A percentile compares a stretch with the other conserved stretches of the same genome.
phyloP scores from a whole-genome alignment of 2,797 vertebrate species.

The Apogon hyalosoma region DNA sequence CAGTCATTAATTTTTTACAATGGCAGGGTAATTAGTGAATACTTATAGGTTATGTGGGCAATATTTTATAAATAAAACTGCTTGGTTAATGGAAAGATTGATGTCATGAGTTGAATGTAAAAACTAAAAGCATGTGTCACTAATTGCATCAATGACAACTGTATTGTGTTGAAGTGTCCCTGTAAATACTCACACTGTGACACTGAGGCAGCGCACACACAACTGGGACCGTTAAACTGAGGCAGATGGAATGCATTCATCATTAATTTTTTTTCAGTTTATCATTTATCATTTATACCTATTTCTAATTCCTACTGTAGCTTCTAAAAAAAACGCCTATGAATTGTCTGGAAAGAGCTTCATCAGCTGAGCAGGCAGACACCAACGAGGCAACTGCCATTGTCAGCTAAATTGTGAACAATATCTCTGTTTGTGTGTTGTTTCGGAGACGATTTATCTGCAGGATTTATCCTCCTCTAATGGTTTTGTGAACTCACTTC shows the following conservation, averaged over 20 bases:
- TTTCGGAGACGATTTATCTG: background rate
- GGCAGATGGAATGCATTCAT: no score
- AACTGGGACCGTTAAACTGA: background rate
- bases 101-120: background rate
- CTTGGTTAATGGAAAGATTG: background rate
- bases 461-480: background rate
- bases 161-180: background rate
- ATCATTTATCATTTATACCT: no score
- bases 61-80: background rate
- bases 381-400: no score
- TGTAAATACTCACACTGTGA: no score
- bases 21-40: background rate
- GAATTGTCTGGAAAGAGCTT: no score
- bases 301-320: no score
- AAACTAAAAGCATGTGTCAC: background rate
- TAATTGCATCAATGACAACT: background rate
- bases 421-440: no score
- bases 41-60: background rate
- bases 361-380: no score
- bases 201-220: background rate
- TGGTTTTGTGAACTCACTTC: background rate
- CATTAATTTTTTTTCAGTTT: no score
- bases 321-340: no score
- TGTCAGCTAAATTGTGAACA: no score
- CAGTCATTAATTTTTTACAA: conserved; percentile 1